Percentiles rank a stretch among this genome's conserved stretches.
phyloP scores from a whole-genome alignment of 2,113 vertebrate genomes.

The Oryzias melastigma region DNA sequence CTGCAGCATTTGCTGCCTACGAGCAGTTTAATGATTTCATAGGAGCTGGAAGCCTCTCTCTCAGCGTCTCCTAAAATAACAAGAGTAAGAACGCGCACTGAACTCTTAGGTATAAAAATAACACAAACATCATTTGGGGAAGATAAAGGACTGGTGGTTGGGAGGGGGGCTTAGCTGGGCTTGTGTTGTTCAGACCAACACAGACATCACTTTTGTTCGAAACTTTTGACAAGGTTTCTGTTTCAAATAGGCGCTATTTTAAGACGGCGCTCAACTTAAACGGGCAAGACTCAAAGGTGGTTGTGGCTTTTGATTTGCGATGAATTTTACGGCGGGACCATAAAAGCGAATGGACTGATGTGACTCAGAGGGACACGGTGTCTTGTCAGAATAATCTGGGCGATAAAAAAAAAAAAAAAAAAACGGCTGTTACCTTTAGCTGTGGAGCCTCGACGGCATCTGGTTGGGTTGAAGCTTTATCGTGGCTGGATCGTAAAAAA shows the following conservation, averaged over 20 bases:
- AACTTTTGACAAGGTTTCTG: conserved; percentile 71
- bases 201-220: conserved; percentile 64
- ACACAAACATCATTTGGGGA: conserved; percentile 37
- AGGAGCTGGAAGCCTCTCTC: conserved; percentile 53
- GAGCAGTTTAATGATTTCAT: conserved; percentile 67
- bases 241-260: conserved; percentile 70
- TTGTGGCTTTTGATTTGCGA: conserved; percentile 17
- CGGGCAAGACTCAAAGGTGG: conserved; percentile 48
- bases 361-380: conserved; percentile 47
- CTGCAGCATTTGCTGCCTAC: conserved; percentile 67
- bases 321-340: conserved; percentile 39
- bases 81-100: conserved; percentile 52
- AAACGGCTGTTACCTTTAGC: conserved; percentile 8
- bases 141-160: conserved; percentile 24
- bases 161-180: conserved; percentile 30
- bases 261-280: conserved; percentile 54
- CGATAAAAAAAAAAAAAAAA: conserved; percentile 28
- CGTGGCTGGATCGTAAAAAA: conserved; percentile 21
- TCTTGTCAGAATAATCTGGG: conserved; percentile 29
- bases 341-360: conserved; percentile 50
- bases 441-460: conserved; percentile 5
- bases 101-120: conserved; percentile 70
- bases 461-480: conserved; percentile 2
- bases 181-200: conserved; percentile 60
- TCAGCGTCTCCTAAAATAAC: conserved; percentile 67